phyloP scores from a whole-genome alignment of 2,888 invertebrate species.

The Lasius fuliginosus region DNA sequence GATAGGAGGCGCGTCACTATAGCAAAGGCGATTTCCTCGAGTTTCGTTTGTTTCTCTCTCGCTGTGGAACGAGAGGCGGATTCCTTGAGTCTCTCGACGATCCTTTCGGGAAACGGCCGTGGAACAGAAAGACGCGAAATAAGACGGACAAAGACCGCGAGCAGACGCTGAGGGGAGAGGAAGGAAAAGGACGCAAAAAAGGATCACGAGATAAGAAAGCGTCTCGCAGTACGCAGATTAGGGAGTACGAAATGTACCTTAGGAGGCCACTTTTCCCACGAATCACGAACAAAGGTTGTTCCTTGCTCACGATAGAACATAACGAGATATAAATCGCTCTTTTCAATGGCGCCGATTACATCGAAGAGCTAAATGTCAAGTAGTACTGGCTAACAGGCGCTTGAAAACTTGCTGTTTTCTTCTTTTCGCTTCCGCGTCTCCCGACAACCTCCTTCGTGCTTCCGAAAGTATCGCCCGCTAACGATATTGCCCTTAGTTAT shows the following conservation, averaged over 20 bases:
- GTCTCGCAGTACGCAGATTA: slow-evolving; percentile 71
- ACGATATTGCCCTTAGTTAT: slow-evolving; percentile 39
- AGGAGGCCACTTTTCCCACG: slow-evolving; percentile 64
- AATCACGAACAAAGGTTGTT: slow-evolving; percentile 58
- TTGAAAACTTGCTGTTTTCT: slow-evolving; percentile 45
- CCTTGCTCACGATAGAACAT: slow-evolving; percentile 34
- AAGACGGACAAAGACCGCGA: slow-evolving; percentile 24
- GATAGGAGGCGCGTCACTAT: slow-evolving; percentile 31
- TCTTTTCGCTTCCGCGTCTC: slow-evolving; percentile 41
- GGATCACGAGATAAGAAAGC: slow-evolving; percentile 64
- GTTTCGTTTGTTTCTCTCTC: slow-evolving; percentile 75
- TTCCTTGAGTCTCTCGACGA: slow-evolving; percentile 59
- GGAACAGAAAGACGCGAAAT: slow-evolving; percentile 39
- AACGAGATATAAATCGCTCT: slow-evolving; percentile 73
- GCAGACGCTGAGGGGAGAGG: not conserved
- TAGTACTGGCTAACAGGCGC: slow-evolving; percentile 39
- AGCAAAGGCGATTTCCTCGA: slow-evolving; percentile 72
- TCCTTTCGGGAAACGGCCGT: slow-evolving; percentile 56
- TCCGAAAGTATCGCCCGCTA: slow-evolving; percentile 6
- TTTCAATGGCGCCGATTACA: slow-evolving; percentile 67
- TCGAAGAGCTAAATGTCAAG: slow-evolving; percentile 64
- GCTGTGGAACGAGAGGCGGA: slow-evolving; percentile 67
- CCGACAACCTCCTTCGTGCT: slow-evolving; percentile 42
- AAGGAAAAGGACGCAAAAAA: slow-evolving; percentile 50
- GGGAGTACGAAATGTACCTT: slow-evolving; percentile 63